These are phyloP conservation scores for Entomobrya proxima DNA, from an alignment of 2,888 invertebrate species.

Conservation along the genomic window DNA sequence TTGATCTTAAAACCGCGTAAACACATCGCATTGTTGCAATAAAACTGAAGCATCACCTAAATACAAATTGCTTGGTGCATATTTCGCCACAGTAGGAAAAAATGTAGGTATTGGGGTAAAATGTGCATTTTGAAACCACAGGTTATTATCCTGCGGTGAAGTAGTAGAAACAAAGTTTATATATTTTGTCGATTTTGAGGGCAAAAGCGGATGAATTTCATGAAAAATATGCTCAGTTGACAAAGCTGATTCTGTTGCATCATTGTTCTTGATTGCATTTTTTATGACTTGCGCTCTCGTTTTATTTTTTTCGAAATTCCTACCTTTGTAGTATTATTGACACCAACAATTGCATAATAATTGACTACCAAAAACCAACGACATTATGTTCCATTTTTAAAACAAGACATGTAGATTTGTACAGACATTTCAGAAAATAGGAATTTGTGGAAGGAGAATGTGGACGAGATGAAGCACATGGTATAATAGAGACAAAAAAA, in stretches of 20 bases:
- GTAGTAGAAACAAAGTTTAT: neutral
- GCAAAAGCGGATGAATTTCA: slow-evolving; percentile 22
- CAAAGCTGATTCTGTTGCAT: neutral
- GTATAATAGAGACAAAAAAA: slow-evolving; percentile 24
- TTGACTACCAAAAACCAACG: neutral
- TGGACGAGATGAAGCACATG: slow-evolving; percentile 3
- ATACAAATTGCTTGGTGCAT: neutral
- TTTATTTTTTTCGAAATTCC: neutral
- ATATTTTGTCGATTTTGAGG: slow-evolving; percentile 22
- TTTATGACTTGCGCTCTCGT: slow-evolving; percentile 4
- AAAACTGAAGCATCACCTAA: neutral
- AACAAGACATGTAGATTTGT: neutral
- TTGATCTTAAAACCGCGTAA: neutral
- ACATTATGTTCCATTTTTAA: slow-evolving; percentile 12
- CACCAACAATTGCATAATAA: slow-evolving; percentile 37
- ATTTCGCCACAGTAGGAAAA: slow-evolving; percentile 21
- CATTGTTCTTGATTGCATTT: neutral
- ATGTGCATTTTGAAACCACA: slow-evolving; percentile 54
- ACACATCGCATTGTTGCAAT: neutral
- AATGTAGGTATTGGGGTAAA: slow-evolving; percentile 55
- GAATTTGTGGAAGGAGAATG: slow-evolving; percentile 21
- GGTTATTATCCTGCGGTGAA: slow-evolving; percentile 21
- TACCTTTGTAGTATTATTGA: neutral
- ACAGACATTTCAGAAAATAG: neutral
- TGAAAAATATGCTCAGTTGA: neutral